Percentiles rank a stretch among this genome's conserved stretches.
Conservation (phyloP, 2,888 invertebrate species). For the Hedychridium roseum region DNA sequence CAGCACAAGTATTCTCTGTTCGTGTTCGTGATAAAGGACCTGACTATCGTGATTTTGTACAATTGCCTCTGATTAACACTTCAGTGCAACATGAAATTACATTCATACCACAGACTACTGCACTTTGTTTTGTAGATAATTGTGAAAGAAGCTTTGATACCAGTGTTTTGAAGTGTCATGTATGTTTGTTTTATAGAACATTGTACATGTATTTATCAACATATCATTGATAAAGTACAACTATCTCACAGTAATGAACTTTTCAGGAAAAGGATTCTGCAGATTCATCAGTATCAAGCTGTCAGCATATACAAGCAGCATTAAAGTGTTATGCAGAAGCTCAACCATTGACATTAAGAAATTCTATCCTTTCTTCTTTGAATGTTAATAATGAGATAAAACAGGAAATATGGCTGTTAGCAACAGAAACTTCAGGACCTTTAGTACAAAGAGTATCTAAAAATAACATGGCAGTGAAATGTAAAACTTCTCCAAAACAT, state of each 20-base stretch:
- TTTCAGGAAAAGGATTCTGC: slow-evolving; percentile 52
- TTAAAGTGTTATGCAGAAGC: slow-evolving; percentile 71
- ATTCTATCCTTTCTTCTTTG: slow-evolving; percentile 69
- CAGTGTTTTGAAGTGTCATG: slow-evolving; percentile 68
- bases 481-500: slow-evolving; percentile 72
- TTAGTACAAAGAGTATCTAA: slow-evolving; percentile 76
- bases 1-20: slow-evolving; percentile 74
- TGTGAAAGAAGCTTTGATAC: slow-evolving; percentile 68
- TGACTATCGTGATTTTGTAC: slow-evolving; percentile 79
- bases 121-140: slow-evolving; percentile 69
- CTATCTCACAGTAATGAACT: too few relatives aligned
- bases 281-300: slow-evolving; percentile 55
- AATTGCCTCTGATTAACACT: slow-evolving; percentile 60
- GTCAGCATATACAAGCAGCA: slow-evolving; percentile 74
- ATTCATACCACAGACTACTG: slow-evolving; percentile 59
- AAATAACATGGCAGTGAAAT: slow-evolving; percentile 76
- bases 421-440: slow-evolving; percentile 70
- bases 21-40: slow-evolving; percentile 74
- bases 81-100: slow-evolving; percentile 60
- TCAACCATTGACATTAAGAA: slow-evolving; percentile 69
- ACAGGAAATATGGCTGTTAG: slow-evolving; percentile 69
- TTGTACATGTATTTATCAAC: too few relatives aligned
- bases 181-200: slow-evolving; percentile 49
- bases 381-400: slow-evolving; percentile 70
- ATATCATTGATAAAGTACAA: too few relatives aligned